A percentile compares a stretch with the other conserved stretches of the same genome.
Conservation (phyloP, 1,140 invertebrate species). For the Tetragnatha versicolor region DNA sequence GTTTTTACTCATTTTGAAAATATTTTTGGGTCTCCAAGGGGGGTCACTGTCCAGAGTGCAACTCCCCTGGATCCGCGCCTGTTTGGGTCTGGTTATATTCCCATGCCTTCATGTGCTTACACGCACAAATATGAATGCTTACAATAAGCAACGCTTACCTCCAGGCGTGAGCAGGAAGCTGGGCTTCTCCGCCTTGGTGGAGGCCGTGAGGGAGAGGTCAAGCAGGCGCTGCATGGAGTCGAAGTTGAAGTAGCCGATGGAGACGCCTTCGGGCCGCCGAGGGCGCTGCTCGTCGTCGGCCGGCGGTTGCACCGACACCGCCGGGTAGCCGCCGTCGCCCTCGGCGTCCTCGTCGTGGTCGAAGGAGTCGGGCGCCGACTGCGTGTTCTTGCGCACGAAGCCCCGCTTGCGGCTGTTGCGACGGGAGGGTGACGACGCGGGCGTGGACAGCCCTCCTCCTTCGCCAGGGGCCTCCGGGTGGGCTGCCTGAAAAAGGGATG, state of each 20-base stretch:
- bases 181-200: conserved; percentile 40
- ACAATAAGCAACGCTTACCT: conserved; percentile 51
- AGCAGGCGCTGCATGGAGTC: conserved; percentile 57
- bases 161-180: conserved; percentile 55
- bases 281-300: background rate
- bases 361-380: conserved; percentile 66
- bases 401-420: conserved; percentile 48
- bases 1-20: no score
- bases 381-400: conserved; percentile 65
- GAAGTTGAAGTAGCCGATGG: conserved; percentile 57
- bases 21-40: no score
- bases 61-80: no score
- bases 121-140: no score
- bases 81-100: no score
- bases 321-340: conserved; percentile 43
- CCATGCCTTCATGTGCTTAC: no score
- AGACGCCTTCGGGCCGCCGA: background rate
- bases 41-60: no score
- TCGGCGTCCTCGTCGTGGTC: conserved; percentile 57
- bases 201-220: conserved; percentile 53
- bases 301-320: background rate
- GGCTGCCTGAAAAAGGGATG: no score
- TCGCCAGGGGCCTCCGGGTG: no score
- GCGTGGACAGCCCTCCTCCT: no score
- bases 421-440: conserved; percentile 31